A percentile compares a stretch with the other conserved stretches of the same genome.
phyloP scores from a whole-genome alignment of 1,140 invertebrate species.

The Agrypnia vestita region DNA sequence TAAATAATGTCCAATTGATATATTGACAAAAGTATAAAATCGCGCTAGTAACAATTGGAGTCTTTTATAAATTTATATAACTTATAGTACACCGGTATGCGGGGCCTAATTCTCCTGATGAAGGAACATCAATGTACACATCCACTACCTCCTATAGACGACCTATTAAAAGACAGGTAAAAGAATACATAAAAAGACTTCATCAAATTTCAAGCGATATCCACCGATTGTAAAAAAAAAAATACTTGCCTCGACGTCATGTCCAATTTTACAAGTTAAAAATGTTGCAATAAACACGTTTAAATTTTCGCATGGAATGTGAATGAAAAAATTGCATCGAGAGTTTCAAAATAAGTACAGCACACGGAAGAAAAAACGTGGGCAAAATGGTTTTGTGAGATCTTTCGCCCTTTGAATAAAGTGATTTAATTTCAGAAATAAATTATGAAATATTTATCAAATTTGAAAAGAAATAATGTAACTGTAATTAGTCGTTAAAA shows the following conservation, averaged over 20 bases:
- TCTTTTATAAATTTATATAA: background rate
- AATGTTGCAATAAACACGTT: too few relatives aligned
- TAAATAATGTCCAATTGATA: background rate
- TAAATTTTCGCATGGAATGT: background rate
- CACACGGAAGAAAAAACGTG: background rate
- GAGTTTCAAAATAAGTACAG: background rate
- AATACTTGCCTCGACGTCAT: too few relatives aligned
- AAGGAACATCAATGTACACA: background rate
- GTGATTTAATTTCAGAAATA: background rate
- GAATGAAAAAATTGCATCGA: background rate
- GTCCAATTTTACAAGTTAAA: too few relatives aligned
- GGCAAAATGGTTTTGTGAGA: slow-evolving; percentile 26
- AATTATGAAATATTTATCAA: background rate
- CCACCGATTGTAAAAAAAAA: too few relatives aligned
- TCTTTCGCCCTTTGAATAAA: slow-evolving; percentile 3
- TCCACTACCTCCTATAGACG: background rate
- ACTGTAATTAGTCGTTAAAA: background rate
- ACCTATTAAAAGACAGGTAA: background rate
- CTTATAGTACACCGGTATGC: background rate
- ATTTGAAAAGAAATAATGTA: slow-evolving; percentile 1
- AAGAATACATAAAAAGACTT: background rate
- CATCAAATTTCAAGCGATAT: background rate
- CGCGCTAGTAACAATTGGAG: background rate
- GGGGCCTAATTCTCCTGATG: background rate
- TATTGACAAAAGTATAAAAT: background rate